These are phyloP conservation scores for Lochmaea crataegi DNA, from an alignment of 2,888 invertebrate species.

Conservation along the genomic window DNA sequence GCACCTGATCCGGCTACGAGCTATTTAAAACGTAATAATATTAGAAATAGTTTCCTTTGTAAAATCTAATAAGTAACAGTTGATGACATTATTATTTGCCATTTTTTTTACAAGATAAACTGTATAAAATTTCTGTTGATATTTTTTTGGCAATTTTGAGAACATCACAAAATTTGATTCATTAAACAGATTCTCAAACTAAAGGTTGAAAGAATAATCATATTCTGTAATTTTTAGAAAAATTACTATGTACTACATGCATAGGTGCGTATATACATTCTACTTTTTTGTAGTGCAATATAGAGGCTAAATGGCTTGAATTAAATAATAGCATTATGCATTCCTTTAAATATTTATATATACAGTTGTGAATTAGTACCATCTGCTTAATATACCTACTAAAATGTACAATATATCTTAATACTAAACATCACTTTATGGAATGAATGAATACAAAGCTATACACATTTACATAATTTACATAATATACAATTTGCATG, in stretches of 20 bases:
- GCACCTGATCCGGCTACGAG: slow-evolving; percentile 82
- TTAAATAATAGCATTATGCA: not conserved
- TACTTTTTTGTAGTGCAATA: not conserved
- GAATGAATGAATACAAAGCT: not conserved
- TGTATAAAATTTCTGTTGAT: too few species aligned
- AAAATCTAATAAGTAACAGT: too few species aligned
- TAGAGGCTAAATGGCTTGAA: not conserved
- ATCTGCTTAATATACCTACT: slow-evolving; percentile 28
- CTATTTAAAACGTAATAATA: slow-evolving; percentile 65
- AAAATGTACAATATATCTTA: not conserved
- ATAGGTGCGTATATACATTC: too few species aligned
- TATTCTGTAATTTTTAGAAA: too few species aligned
- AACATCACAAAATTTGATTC: too few species aligned
- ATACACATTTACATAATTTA: not conserved
- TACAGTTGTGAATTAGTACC: slow-evolving; percentile 8
- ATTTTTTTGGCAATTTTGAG: too few species aligned
- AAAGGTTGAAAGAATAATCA: too few species aligned
- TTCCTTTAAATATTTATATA: not conserved
- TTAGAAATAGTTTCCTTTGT: not conserved
- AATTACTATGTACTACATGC: too few species aligned
- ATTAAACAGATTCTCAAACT: too few species aligned
- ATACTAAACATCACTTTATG: not conserved
- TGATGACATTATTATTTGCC: too few species aligned
- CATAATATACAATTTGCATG: not conserved
- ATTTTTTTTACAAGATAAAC: too few species aligned